Evolutionary conservation across 2,797 vertebrate genomes (phyloP).

Genomic region (Myotis daubentonii): DNA sequence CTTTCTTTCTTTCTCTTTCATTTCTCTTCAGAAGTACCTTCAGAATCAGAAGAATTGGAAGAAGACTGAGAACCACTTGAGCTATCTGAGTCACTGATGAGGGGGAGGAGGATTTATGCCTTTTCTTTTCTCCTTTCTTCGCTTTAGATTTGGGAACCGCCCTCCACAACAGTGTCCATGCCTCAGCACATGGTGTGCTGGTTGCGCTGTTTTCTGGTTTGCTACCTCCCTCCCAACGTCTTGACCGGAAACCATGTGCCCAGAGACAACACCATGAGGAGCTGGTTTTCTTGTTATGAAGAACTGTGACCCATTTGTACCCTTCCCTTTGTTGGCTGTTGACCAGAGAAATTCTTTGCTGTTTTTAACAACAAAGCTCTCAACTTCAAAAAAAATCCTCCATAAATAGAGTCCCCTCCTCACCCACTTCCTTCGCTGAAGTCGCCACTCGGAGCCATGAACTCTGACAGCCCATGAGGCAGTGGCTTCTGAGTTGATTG

Average conservation of each 20-base stretch:
- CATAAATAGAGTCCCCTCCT: slow-evolving; percentile 98
- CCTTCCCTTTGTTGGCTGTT: slow-evolving; percentile 98
- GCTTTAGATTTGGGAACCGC: slow-evolving; percentile 81
- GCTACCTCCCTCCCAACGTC: not conserved
- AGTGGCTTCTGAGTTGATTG: slow-evolving; percentile 96
- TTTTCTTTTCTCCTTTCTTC: slow-evolving; percentile 95
- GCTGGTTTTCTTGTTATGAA: slow-evolving; percentile 86
- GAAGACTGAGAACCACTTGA: slow-evolving; percentile 93
- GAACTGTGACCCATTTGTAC: slow-evolving; percentile 99
- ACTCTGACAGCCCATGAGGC: slow-evolving; percentile 98
- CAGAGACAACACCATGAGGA: not conserved
- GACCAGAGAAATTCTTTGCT: slow-evolving; percentile 98
- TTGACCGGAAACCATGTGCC: not conserved
- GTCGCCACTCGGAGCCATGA: slow-evolving; percentile 99
- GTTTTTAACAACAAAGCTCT: slow-evolving; percentile 97
- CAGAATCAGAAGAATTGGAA: slow-evolving; percentile 92
- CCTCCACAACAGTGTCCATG: not conserved
- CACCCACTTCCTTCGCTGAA: slow-evolving; percentile 99
- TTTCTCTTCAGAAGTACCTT: slow-evolving; percentile 93
- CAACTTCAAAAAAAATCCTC: slow-evolving; percentile 99
- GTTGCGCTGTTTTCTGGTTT: not conserved
- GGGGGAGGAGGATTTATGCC: slow-evolving; percentile 87
- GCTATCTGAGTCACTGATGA: slow-evolving; percentile 91
- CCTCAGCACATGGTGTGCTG: not conserved
- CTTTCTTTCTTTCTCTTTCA: slow-evolving; percentile 87